A percentile compares a stretch with the other conserved stretches of the same genome.
Conservation (phyloP, 1,140 invertebrate genomes). For the Delia radicum region DNA sequence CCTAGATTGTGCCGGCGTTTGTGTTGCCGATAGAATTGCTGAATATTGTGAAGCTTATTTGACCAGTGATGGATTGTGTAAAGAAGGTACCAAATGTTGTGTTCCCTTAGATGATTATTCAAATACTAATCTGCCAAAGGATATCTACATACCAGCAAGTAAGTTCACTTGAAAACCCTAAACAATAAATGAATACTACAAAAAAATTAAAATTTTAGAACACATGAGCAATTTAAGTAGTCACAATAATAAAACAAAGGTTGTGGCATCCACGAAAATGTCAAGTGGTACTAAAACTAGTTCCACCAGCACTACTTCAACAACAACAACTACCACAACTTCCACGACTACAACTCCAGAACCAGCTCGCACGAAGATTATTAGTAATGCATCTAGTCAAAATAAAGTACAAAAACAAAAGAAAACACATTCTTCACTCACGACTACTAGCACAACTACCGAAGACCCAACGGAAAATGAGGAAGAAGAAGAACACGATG, state of each 20-base stretch:
- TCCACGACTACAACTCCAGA: slow-evolving; percentile 52
- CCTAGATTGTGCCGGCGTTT: slow-evolving; percentile 74
- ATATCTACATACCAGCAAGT: slow-evolving; percentile 68
- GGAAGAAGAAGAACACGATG: slow-evolving; percentile 40
- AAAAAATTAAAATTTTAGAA: slow-evolving; percentile 30
- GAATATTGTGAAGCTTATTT: slow-evolving; percentile 84
- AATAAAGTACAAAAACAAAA: slow-evolving; percentile 45
- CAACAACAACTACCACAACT: slow-evolving; percentile 33
- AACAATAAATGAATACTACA: not conserved
- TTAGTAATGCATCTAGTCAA: slow-evolving; percentile 27
- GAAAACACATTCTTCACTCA: slow-evolving; percentile 34
- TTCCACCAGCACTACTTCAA: slow-evolving; percentile 19
- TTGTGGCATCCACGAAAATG: not conserved
- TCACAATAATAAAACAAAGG: slow-evolving; percentile 29
- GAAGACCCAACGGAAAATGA: slow-evolving; percentile 30
- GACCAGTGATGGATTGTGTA: slow-evolving; percentile 68
- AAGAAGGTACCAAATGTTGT: slow-evolving; percentile 71
- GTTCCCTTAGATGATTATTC: slow-evolving; percentile 72
- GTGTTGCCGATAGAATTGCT: slow-evolving; percentile 76
- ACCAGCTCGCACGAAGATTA: slow-evolving; percentile 45
- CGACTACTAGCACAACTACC: slow-evolving; percentile 35
- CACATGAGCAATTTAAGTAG: slow-evolving; percentile 46
- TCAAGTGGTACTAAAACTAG: not conserved
- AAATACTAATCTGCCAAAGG: slow-evolving; percentile 65
- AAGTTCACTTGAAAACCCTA: slow-evolving; percentile 31